Percentiles rank a stretch among this genome's conserved stretches.
Conservation (phyloP, 1,140 invertebrate genomes). For the Pseudomyrmex sp. region DNA sequence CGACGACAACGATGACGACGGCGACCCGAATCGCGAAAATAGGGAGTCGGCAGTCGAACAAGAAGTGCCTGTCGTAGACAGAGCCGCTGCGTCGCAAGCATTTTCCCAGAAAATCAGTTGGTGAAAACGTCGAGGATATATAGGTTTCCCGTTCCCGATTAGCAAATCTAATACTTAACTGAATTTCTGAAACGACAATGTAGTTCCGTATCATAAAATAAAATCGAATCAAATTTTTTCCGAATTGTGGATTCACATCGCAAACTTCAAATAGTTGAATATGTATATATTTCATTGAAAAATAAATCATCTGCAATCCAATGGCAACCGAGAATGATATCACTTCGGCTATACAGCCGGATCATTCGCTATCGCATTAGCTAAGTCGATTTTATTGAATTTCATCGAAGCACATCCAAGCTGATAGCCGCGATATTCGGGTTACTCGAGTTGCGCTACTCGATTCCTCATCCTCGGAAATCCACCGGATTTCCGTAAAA, state of each 20-base stretch:
- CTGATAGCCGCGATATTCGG: not conserved
- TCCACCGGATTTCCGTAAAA: slow-evolving; percentile 25
- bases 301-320: not conserved
- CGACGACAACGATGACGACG: slow-evolving; percentile 1
- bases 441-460: not conserved
- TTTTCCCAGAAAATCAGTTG: slow-evolving; percentile 8
- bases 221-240: not conserved
- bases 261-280: too few relatives aligned
- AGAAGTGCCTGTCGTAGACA: slow-evolving; percentile 15
- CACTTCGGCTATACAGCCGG: not conserved
- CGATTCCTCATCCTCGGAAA: not conserved
- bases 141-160: not conserved
- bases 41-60: slow-evolving; percentile 4
- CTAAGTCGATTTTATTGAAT: slow-evolving; percentile 24
- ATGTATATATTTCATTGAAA: too few relatives aligned
- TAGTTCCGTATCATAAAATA: slow-evolving; percentile 49
- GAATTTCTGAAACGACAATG: slow-evolving; percentile 43
- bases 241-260: too few relatives aligned
- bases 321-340: slow-evolving; percentile 18
- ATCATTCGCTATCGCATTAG: slow-evolving; percentile 1
- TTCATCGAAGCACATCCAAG: slow-evolving; percentile 23
- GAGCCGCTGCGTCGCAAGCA: not conserved
- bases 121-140: not conserved
- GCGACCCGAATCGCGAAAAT: slow-evolving; percentile 37
- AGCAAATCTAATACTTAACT: slow-evolving; percentile 6